Percentiles rank a stretch among this genome's conserved stretches.
Conservation (phyloP, 2,888 invertebrate species). For the Petrophora chlorosata region DNA sequence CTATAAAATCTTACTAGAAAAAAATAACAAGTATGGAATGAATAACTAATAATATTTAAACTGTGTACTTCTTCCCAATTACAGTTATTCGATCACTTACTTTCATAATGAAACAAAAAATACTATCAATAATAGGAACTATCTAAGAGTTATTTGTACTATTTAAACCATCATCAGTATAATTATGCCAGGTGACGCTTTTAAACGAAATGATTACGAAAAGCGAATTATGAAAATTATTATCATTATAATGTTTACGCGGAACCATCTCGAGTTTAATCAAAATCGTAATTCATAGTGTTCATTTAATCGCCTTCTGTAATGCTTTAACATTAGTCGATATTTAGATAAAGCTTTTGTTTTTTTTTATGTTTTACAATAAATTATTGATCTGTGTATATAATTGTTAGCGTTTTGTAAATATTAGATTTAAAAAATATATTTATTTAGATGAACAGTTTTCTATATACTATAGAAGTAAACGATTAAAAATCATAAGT, state of each 20-base stretch:
- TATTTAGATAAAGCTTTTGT: conserved; percentile 58
- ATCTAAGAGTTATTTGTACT: no score
- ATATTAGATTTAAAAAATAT: conserved; percentile 69
- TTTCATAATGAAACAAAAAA: no score
- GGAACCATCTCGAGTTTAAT: conserved; percentile 22
- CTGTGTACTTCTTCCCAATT: no score
- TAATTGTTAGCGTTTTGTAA: conserved; percentile 76
- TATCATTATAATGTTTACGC: conserved; percentile 8
- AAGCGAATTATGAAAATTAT: no score
- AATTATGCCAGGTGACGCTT: no score
- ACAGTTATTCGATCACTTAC: no score
- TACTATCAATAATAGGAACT: no score
- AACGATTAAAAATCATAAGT: conserved; percentile 50
- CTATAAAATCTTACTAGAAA: no score
- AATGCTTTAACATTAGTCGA: conserved; percentile 79
- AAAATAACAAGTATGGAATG: no score
- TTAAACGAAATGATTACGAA: not conserved
- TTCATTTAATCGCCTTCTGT: conserved; percentile 79
- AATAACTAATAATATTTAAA: no score
- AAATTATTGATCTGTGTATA: conserved; percentile 79
- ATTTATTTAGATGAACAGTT: conserved; percentile 62
- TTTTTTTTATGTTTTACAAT: conserved; percentile 51
- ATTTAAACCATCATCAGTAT: no score
- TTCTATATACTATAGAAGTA: conserved; percentile 53
- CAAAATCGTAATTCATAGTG: conserved; percentile 50